Percentiles rank a stretch among this genome's conserved stretches.
Evolutionary conservation across 2,888 invertebrate genomes (phyloP).

Genomic region (Lacanobia wlatinum): DNA sequence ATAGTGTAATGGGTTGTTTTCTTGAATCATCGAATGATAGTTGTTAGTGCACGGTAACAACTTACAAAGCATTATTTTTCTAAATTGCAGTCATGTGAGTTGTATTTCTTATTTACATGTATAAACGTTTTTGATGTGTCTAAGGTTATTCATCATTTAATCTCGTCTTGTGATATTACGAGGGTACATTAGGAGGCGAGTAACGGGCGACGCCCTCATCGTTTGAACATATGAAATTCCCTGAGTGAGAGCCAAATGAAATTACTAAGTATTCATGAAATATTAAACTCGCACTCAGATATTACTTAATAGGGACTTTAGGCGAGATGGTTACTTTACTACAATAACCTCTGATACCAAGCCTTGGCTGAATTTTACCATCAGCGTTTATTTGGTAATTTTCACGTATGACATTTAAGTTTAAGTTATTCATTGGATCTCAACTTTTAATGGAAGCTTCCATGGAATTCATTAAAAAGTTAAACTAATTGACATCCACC

Average conservation of each 20-base stretch:
- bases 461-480: conserved; percentile 9
- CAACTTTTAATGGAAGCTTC: conserved; percentile 26
- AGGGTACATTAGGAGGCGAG: conserved; percentile 52
- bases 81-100: conserved; percentile 36
- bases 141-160: conserved; percentile 24
- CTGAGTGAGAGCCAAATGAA: conserved; percentile 60
- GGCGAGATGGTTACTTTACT: conserved; percentile 32
- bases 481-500: background rate
- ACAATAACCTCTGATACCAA: conserved; percentile 6
- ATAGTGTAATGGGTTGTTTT: conserved; percentile 62
- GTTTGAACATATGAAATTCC: conserved; percentile 64
- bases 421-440: conserved; percentile 18
- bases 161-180: conserved; percentile 51
- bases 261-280: conserved; percentile 66
- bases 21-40: conserved; percentile 49
- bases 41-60: conserved; percentile 24
- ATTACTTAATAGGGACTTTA: conserved; percentile 41
- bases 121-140: conserved; percentile 26
- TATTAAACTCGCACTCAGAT: conserved; percentile 57
- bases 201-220: conserved; percentile 44
- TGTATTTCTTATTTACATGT: conserved; percentile 32
- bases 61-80: conserved; percentile 31
- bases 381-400: background rate
- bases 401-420: background rate
- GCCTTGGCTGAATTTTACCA: background rate